A percentile compares a stretch with the other conserved stretches of the same genome.
phyloP scores from a whole-genome alignment of 2,113 vertebrate genomes.

The Glareola pratincola region DNA sequence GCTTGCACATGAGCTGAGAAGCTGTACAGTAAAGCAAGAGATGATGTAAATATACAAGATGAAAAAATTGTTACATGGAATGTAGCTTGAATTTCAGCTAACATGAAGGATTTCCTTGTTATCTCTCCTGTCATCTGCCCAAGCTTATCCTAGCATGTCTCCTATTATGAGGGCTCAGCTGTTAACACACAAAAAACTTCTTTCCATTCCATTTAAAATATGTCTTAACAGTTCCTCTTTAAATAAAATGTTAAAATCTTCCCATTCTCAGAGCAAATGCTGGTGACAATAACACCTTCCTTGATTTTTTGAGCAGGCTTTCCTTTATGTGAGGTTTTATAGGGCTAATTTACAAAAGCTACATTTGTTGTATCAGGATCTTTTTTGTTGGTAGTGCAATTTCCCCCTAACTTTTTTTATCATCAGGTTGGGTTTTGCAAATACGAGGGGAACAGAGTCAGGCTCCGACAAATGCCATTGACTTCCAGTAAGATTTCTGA shows the following conservation, averaged over 20 bases:
- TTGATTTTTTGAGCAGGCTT: not conserved
- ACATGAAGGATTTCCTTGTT: slow-evolving; percentile 18
- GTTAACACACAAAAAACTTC: not conserved
- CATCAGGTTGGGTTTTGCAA: not conserved
- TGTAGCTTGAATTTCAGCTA: not conserved
- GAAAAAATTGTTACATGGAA: not conserved
- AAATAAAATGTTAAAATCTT: not conserved
- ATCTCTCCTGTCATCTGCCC: not conserved
- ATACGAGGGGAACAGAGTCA: not conserved
- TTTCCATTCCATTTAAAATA: slow-evolving; percentile 14
- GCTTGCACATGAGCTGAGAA: not conserved
- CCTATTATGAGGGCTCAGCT: not conserved
- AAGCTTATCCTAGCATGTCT: not conserved
- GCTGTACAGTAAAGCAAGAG: not conserved
- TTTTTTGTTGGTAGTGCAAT: not conserved
- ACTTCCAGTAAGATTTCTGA: not conserved
- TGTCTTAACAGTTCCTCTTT: not conserved
- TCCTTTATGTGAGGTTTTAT: not conserved
- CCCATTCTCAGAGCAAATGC: not conserved
- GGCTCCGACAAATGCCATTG: not conserved
- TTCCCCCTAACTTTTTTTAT: not conserved
- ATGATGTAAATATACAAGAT: not conserved
- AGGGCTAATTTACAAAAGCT: not conserved
- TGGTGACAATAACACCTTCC: not conserved
- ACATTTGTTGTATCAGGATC: not conserved